Base-by-base conservation (phyloP, 1,140 invertebrate genomes). In the Drosophila kohkoa region DNA sequence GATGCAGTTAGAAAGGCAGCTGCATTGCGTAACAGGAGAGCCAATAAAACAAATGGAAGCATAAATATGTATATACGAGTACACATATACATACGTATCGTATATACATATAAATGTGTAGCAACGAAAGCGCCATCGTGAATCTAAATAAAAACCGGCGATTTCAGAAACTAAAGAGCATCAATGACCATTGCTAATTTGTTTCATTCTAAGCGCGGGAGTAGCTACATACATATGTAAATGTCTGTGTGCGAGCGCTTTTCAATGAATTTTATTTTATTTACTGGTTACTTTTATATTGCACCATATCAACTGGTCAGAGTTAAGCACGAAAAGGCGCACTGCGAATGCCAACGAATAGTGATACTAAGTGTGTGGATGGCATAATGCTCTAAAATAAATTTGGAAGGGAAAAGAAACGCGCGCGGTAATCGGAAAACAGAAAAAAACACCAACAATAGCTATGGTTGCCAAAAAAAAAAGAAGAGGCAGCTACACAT, bases 351-450 rank as follows among this genome's bases (percentile, higher is more conserved):
- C 10, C 35, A 38, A 38, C 35, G 35, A 28, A 51, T 45, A 74
- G 48, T 49, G 25, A 55, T 65, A 82, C 57, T 71, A 25, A 25
- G 58, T 77, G 35, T 38, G 67, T 64, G 78, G 71, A 88, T 89
- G 85, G 85, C 85, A 89, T 89, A 89, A 89, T 89, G 71, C 86
- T 90, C 78, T 89, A 89, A 89, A 89, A 89, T 89, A 86, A 89
- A 90, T 90, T 90, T 81, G 78, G 59, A 89, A 77, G 62, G 35
- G 35, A 41, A 64, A 11, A 28, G 15, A 20, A 35, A 15, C 60
- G 49, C 30, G 46, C 46, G 30, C 43, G 58, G 28, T 25, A 38
- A 38, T 8, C 28, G 59, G 25, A 35, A 60, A 38, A 25, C 48
- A 80, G 63, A 59, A 66, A 32, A 49, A 49, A 63, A 46, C 59